These are phyloP conservation scores for Nyctibius grandis DNA, from an alignment of 2,797 vertebrate species.

Conservation along the genomic window DNA sequence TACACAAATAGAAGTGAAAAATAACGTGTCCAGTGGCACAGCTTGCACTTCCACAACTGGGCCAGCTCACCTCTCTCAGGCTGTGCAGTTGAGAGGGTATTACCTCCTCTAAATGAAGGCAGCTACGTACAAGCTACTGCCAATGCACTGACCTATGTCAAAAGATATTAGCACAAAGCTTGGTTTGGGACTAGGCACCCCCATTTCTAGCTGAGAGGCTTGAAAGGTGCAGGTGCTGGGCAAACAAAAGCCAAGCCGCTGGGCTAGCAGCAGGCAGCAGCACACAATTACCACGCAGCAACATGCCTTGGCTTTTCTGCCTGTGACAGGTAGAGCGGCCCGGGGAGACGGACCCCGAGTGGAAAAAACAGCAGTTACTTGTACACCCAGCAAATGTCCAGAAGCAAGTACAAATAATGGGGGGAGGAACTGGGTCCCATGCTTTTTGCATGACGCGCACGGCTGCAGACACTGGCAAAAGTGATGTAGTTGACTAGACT, in stretches of 20 bases:
- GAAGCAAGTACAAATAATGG: not conserved
- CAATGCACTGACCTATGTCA: not conserved
- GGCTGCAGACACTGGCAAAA: not conserved
- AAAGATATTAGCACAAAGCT: not conserved
- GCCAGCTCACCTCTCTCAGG: not conserved
- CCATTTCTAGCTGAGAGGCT: not conserved
- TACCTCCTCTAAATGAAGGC: not conserved
- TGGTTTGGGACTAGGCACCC: not conserved
- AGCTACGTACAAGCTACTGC: not conserved
- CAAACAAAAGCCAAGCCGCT: not conserved
- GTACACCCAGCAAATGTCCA: not conserved
- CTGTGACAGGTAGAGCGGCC: not conserved
- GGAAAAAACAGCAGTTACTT: not conserved
- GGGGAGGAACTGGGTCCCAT: not conserved
- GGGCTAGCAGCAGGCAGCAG: not conserved
- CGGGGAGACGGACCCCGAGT: not conserved
- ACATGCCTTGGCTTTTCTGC: not conserved
- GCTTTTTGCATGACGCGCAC: not conserved
- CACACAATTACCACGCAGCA: rapidly evolving
- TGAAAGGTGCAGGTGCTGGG: not conserved
- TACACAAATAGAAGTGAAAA: not conserved
- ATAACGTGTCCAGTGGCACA: not conserved
- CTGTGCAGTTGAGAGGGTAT: not conserved
- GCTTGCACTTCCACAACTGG: not conserved
- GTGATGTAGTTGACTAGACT: rapidly evolving